phyloP scores from a whole-genome alignment of 2,113 vertebrate species.

The Vulpes vulpes region DNA sequence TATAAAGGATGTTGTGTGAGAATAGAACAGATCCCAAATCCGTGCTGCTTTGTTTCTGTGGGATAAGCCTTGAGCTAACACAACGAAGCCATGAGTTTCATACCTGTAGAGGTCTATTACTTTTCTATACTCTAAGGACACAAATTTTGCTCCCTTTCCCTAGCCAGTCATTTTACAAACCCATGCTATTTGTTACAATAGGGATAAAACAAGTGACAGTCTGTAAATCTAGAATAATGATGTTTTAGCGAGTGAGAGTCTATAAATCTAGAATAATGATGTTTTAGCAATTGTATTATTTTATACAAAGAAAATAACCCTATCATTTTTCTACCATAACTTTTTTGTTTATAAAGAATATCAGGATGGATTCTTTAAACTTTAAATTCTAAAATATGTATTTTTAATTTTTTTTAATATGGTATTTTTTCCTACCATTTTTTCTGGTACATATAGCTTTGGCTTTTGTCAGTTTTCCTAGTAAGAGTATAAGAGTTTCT shows the following conservation, averaged over 20 bases:
- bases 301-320: neutral
- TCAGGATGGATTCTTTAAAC: neutral
- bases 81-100: neutral
- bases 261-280: neutral
- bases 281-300: neutral
- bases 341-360: neutral
- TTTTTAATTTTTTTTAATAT: neutral
- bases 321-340: neutral
- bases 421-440: neutral
- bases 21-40: slow-evolving; percentile 36
- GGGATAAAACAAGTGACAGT: neutral
- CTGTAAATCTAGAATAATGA: neutral
- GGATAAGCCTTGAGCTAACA: neutral
- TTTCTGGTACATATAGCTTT: neutral
- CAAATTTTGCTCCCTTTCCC: neutral
- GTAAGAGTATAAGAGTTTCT: neutral
- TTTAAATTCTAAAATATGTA: neutral
- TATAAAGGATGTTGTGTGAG: neutral
- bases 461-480: neutral
- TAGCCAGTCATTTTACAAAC: neutral
- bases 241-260: neutral
- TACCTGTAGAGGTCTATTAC: neutral
- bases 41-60: neutral
- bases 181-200: neutral
- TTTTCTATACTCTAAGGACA: neutral